Conservation (phyloP, 2,888 invertebrate genomes). For the Meiosimyza platycephala region DNA sequence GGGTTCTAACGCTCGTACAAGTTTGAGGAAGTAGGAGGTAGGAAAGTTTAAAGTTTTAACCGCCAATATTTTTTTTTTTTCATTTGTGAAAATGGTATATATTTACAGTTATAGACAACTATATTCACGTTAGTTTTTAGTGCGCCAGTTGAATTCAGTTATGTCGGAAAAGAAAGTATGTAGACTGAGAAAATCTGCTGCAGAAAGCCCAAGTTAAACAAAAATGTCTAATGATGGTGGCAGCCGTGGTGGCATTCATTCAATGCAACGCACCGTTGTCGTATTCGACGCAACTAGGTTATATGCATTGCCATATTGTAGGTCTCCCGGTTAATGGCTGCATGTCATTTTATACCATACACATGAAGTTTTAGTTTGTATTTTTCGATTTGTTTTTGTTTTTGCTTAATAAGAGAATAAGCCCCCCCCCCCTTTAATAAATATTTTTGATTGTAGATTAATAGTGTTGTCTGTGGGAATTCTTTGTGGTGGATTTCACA, state of each 20-base stretch:
- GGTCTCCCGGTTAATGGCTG: conserved; percentile 20
- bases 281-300: conserved; percentile 17
- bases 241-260: conserved; percentile 1
- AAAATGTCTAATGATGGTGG: background rate
- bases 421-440: too few species aligned
- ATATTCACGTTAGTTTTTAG: too few species aligned
- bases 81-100: too few species aligned
- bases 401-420: too few species aligned
- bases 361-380: background rate
- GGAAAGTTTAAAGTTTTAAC: background rate
- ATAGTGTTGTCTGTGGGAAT: too few species aligned
- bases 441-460: too few species aligned
- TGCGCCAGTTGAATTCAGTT: background rate
- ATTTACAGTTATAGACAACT: too few species aligned
- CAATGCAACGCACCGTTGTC: conserved; percentile 1
- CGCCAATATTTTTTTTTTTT: background rate
- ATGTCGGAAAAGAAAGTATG: background rate
- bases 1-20: background rate
- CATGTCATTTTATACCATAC: conserved; percentile 5
- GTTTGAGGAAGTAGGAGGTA: background rate
- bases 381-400: too few species aligned
- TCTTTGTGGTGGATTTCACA: too few species aligned
- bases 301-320: conserved; percentile 4
- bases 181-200: background rate
- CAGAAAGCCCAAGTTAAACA: background rate